Evolutionary conservation across 92 coral and sea anemone species (phyloP), one percentile per base, ranked within the genome.

Genomic region (Chrysogorgia sp.): DNA sequence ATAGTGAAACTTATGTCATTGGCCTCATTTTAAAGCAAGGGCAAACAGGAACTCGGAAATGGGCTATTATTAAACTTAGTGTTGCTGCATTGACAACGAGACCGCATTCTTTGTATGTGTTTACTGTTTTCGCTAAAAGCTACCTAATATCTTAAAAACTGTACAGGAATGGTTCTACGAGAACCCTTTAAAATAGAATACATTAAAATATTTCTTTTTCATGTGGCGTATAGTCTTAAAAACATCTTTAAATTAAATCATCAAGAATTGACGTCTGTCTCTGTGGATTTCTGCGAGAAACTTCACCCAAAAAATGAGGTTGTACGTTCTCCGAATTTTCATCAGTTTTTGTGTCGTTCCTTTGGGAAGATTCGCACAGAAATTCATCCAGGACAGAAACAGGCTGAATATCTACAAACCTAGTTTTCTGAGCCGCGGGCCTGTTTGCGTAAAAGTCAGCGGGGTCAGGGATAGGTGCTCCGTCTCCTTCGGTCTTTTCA

Each of bases 311-410:
- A 47, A 15, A 25, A 26, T 47, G 35, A 6, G 76, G n/a, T 69
- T 14, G n/a, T n/a, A n/a, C 25, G 4, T 30, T 47, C 34, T 4
- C 40, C 9, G 23, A 13, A 26, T 72, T 41, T 33, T 72, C 28
- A 34, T 17, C 17, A 6, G 41, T 4, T 17, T 60, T 45, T 1
- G 58, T 34, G n/a, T 34, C 0, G 15, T 28, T 17, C 20, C 31
- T 31, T 41, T 72, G 79, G 20, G 79, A 72, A 72, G 64, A 72
- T 34, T 72, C 79, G 31, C 30, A 34, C 25, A 72, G 28, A 53
- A 72, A 72, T 3, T 32, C 79, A 35, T 72, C 79, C 8, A 72
- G 79, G 34, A 72, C 53, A 19, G 64, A 71, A 5, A 47, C 53
- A 4, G 49, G 7, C 65, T 72, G 79, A 0, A 45, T 17, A 21